Conservation (phyloP, 2,113 vertebrate genomes). For the Climacteris rufus region DNA sequence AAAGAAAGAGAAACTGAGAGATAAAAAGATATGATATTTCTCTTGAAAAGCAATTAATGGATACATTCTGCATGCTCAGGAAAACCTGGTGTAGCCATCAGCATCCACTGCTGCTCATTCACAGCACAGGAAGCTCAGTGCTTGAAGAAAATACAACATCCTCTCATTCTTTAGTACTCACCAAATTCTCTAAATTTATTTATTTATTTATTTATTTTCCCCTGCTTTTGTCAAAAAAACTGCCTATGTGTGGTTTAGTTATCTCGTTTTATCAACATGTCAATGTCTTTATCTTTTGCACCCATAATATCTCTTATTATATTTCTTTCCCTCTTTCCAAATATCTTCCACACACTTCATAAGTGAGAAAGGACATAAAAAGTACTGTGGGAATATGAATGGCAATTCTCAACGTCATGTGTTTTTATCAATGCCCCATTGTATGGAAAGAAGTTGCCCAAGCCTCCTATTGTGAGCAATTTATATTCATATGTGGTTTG, state of each 20-base stretch:
- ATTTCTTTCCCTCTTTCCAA: not conserved
- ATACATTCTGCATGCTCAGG: not conserved
- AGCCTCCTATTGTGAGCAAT: not conserved
- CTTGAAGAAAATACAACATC: not conserved
- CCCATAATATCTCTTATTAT: not conserved
- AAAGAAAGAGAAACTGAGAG: not conserved
- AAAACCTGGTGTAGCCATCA: not conserved
- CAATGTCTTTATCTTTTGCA: not conserved
- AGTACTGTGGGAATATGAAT: not conserved
- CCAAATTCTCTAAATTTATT: not conserved
- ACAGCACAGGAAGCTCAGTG: not conserved
- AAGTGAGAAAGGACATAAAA: not conserved
- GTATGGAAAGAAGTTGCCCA: not conserved
- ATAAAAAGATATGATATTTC: accelerated
- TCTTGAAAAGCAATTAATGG: not conserved
- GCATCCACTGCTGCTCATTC: not conserved
- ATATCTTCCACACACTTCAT: not conserved
- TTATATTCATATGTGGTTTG: not conserved
- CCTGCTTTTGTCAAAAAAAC: not conserved
- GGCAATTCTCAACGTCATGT: not conserved
- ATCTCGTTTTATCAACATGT: not conserved
- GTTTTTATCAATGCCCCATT: not conserved
- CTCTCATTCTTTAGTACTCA: not conserved
- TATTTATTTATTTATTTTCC: not conserved
- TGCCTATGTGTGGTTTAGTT: not conserved